Base-by-base conservation (phyloP, 2,797 vertebrate species). In the Sebastes flavidus region DNA sequence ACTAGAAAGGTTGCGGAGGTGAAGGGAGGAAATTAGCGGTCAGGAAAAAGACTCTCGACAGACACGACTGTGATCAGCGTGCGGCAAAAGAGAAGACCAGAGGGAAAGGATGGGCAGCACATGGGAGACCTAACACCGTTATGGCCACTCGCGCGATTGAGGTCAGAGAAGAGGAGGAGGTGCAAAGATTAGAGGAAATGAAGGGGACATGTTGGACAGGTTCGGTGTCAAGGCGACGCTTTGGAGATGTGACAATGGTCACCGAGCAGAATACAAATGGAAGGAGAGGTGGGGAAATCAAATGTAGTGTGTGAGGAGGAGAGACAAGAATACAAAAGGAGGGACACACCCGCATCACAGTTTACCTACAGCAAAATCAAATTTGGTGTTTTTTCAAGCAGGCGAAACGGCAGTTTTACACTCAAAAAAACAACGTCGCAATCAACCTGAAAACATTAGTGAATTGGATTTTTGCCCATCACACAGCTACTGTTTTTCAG, bases 151-250 rank as follows among this genome's bases (percentile, higher is more conserved):
- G 69, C 0, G 16, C 81, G 87, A 91, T 83, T 88, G 79, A 82
- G 83, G 87, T 86, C 79, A 90, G 24, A 36, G 3, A 62, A 69
- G 55, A 59, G 25, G 52, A 69, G 20, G 60, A 49, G 32, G 36
- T 72, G 49, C 58, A 73, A 60, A 78, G 60, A 85, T 81, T 68
- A 62, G 46, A 87, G 62, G 38, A 72, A 84, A 88, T 78, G 12
- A 73, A 83, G 62, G 58, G 27, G 79, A 72, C 58, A 32, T 5
- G 38, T 24, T 34, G 63, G 75, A 66, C 52, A 70, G 22, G 42
- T 72, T 20, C n/a, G 25, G 65, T 80, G 54, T 74, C 24, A 4
- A 30, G 46, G 59, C 7, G 20, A 12, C 36, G 55, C 56, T 75
- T 42, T 65, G 34, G 52, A 72, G 34, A 42, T 4, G 36, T 42